Evolutionary conservation across 2,888 invertebrate genomes (phyloP), one percentile per base, ranked within the genome.

Genomic region (Drymonia ruficornis): DNA sequence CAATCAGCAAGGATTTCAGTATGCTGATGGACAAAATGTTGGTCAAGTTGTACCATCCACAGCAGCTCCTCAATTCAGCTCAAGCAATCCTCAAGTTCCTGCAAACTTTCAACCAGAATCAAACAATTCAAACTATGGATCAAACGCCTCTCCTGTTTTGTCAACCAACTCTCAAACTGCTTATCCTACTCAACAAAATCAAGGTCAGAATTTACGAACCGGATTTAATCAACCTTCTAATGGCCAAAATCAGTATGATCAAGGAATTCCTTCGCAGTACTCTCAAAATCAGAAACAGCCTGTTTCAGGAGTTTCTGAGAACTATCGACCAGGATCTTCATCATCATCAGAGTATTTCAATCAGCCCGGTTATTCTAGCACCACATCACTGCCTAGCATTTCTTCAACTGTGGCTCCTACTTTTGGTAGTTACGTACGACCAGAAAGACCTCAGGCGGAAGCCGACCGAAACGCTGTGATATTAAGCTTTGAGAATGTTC

Each of bases 381-480:
- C 59, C 12, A 58, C 53, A 12, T 28, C 61, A 13, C 0, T 12
- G 0, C 38, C 52, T 47, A 23, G 15, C 15, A 3, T 50, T 15
- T 9, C 50, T 31, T 53, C 57, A 0, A 50, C 58, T 18, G 34
- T 44, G 1, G 7, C 15, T 15, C 28, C 45, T 45, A 45, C 1
- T 6, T 45, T 28, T 15, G 28, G 23, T 8, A 44, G 16, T 23
- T 47, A 34, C 18, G n/a, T 11, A 34, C 55, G 64, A 13, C 72
- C 76, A 40, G 75, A 81, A 63, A 76, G 81, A 50, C 76, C 78
- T 28, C 85, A 84, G 74, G 74, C 80, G 13, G 74, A 79, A 56
- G 56, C 61, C 29, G 89, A 91, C 12, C 80, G 78, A 62, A 82
- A 74, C 45, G 87, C 89, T 13, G 66, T 78, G 0, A 86, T 87